Base-by-base conservation (phyloP, 2,888 invertebrate species). In the Heliconius charithonia region DNA sequence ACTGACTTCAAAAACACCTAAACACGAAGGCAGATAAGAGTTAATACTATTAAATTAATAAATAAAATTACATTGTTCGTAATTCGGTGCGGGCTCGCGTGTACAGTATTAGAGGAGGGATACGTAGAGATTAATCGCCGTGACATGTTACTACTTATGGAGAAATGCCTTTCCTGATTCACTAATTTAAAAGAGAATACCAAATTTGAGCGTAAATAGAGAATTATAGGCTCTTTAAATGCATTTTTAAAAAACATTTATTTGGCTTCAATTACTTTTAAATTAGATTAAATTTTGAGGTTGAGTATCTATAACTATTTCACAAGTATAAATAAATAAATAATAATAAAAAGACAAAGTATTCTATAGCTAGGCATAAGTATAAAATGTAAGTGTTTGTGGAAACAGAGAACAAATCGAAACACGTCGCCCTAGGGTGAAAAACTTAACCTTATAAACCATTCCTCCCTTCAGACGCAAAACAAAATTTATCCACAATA, bases 81-180 rank as follows among this genome's bases (percentile, higher is more conserved):
- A 84, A 86, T 86, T 86, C 82, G 85, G 90, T 93, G 92, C 92
- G 93, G 93, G 93, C 83, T 89, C 87, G 91, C 91, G 92, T 92
- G 93, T 87, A 85, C 37, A 80, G 91, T 92, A 93, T 93, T 93
- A 93, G 80, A 86, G 85, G 83, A 84, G 84, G 76, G 81, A 83
- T 1, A 81, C 81, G 81, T 79, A 84, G 85, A 87, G 86, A 87
- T 85, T 92, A 92, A 92, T 92, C 91, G 90, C 87, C 86, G 88
- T 90, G 92, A 91, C 91, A 90, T 84, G 89, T 85, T 87, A 88
- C 90, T 87, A 88, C 90, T 90, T 91, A 91, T 89, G 88, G 84
- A 83, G 85, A 84, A 83, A 81, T 84, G 80, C 82, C 84, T 82
- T 78, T 81, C 81, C 80, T 77, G 82, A 83, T 82, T 81, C 80